Evolutionary conservation across 2,113 vertebrate species (phyloP), one percentile per base, ranked within the genome.

Genomic region (Phyllopteryx taeniolatus): DNA sequence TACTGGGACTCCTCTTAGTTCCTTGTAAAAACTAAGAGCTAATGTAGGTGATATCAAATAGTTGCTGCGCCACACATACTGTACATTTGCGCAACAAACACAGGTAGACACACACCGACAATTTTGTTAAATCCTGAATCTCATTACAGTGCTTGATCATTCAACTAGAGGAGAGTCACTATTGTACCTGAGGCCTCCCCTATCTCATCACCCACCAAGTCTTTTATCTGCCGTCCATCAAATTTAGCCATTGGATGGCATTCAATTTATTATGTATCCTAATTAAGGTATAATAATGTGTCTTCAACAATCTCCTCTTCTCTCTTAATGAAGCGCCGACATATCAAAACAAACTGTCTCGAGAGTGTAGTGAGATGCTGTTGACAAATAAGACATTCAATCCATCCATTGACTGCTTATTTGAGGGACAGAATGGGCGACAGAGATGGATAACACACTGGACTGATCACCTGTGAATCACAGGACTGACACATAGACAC

Each of bases 1-100:
- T 75, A 62, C 71, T 62, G 71, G 75, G 76, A 83, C 75, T 69
- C 71, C 82, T 74, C 72, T 77, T 20, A 33, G 39, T 20, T 85
- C 74, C 74, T 75, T 39, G 22, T 84, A 80, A 86, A 85, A 73
- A 80, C 60, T 73, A 72, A 78, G 69, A 71, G 79, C 81, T 60
- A 39, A 3, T 39, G 35, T 39, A 80, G 75, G 80, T 81, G 71
- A 83, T 0, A 67, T 83, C 85, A 85, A 85, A 87, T 86, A 88
- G 73, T 75, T 0, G 19, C 49, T 70, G 33, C 71, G 31, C 17
- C 49, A 20, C 62, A 53, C 67, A 20, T 22, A 63, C 71, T 46
- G 20, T 51, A 27, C 44, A 70, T 57, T 43, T 22, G 65, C 22
- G 20, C 42, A 65, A 4, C 49, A 63, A 47, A 44, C 57, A 19